Evolutionary conservation across 2,797 vertebrate genomes (phyloP).

Genomic region (Acrossocheilus wenchowensis): DNA sequence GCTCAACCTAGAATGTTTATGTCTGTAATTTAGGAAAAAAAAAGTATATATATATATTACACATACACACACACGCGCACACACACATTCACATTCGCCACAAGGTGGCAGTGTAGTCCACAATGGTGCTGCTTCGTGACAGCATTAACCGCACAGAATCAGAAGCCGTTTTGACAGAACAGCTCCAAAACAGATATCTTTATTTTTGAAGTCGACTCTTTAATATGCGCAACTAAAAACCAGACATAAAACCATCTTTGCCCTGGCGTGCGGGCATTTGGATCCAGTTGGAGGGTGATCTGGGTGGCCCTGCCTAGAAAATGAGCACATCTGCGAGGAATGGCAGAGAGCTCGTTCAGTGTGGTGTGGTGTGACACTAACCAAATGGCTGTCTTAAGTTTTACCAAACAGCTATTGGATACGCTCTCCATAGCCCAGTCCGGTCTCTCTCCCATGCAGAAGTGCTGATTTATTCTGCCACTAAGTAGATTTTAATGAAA

Average conservation of each 20-base stretch:
- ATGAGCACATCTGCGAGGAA: slow-evolving; percentile 71
- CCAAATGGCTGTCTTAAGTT: slow-evolving; percentile 64
- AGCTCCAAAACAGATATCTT: slow-evolving; percentile 12
- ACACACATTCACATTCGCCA: background rate
- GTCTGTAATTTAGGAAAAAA: background rate
- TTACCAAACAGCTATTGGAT: slow-evolving; percentile 50
- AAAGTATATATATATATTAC: too few relatives aligned
- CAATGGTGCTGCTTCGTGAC: background rate
- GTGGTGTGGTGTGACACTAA: slow-evolving; percentile 71
- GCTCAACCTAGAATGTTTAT: background rate
- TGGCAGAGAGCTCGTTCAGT: slow-evolving; percentile 64
- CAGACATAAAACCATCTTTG: background rate
- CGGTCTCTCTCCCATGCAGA: slow-evolving; percentile 37
- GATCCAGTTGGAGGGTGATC: slow-evolving; percentile 68
- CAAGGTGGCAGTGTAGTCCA: slow-evolving; percentile 27
- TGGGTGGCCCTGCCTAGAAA: slow-evolving; percentile 71
- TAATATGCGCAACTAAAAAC: background rate
- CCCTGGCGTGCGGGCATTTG: slow-evolving; percentile 68
- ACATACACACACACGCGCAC: too few relatives aligned
- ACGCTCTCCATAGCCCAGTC: background rate
- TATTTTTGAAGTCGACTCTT: slow-evolving; percentile 4
- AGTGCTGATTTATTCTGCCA: slow-evolving; percentile 53
- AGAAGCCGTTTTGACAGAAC: slow-evolving; percentile 5
- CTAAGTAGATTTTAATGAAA: slow-evolving; percentile 59
- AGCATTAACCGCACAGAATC: background rate